A percentile compares a stretch with the other conserved stretches of the same genome.
These are phyloP conservation scores for Ardeotis arabs DNA, from an alignment of 2,113 vertebrate species.

Conservation along the genomic window DNA sequence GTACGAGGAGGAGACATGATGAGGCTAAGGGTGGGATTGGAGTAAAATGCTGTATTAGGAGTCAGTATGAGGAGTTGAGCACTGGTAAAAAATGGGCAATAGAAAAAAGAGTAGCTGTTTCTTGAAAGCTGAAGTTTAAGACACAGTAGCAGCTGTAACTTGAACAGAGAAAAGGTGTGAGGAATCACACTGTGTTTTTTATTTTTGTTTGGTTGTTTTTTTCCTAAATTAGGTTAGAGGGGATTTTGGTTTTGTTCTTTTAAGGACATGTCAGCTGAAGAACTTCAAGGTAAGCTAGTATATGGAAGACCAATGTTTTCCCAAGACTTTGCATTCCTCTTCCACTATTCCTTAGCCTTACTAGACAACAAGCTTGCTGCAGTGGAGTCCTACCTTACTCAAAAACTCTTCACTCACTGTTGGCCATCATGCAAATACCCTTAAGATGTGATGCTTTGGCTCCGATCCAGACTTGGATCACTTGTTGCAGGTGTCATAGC, in stretches of 20 bases:
- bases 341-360: background rate
- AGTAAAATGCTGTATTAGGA: background rate
- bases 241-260: background rate
- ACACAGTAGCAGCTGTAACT: background rate
- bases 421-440: background rate
- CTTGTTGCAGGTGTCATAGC: background rate
- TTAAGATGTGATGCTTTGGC: background rate
- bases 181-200: background rate
- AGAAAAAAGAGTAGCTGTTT: background rate
- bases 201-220: background rate
- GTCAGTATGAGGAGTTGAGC: background rate
- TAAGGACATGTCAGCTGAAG: background rate
- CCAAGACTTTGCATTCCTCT: background rate
- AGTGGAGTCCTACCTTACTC: background rate
- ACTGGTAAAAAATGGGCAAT: background rate
- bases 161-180: background rate
- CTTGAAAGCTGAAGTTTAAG: background rate
- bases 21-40: background rate
- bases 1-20: background rate
- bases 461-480: background rate
- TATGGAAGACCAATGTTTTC: background rate
- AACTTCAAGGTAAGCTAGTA: background rate
- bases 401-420: background rate
- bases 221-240: background rate
- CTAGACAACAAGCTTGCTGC: background rate